A percentile compares a stretch with the other conserved stretches of the same genome.
Conservation (phyloP, 2,888 invertebrate species). For the Epinotia bilunana region DNA sequence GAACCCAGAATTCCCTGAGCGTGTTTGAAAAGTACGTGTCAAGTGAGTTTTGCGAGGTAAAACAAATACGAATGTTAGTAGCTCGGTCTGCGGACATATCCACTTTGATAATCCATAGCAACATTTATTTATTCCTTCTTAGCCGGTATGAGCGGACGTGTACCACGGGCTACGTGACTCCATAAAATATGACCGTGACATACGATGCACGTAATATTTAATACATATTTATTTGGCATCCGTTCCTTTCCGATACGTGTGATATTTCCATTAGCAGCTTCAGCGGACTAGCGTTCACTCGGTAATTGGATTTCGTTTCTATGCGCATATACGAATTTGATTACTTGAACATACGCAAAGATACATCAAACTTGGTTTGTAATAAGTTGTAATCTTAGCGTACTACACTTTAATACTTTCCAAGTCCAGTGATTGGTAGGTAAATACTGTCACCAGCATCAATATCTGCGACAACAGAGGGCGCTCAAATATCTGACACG, state of each 20-base stretch:
- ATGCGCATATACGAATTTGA: constrained; percentile 48
- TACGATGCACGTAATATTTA: constrained; percentile 71
- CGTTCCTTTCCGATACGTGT: constrained; percentile 57
- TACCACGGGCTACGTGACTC: constrained; percentile 40
- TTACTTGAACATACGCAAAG: constrained; percentile 5
- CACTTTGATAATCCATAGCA: constrained; percentile 28
- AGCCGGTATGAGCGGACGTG: constrained; percentile 16
- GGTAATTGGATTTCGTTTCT: constrained; percentile 69
- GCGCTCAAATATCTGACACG: too few species aligned
- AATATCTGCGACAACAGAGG: too few species aligned
- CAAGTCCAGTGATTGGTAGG: too few species aligned
- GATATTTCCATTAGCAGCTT: constrained; percentile 58
- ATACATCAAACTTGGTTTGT: not conserved
- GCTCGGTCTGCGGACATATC: not conserved
- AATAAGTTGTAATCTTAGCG: not conserved
- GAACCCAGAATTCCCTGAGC: not conserved
- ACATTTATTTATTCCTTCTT: constrained; percentile 36
- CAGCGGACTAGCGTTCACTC: constrained; percentile 57
- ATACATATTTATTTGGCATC: constrained; percentile 77
- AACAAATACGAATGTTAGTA: constrained; percentile 22
- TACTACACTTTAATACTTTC: not conserved
- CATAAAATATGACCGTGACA: constrained; percentile 49
- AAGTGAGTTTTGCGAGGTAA: constrained; percentile 10
- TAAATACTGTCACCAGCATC: too few species aligned
- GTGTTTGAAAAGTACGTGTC: constrained; percentile 13